phyloP scores from a whole-genome alignment of 2,113 vertebrate genomes.

The Python bivittatus region DNA sequence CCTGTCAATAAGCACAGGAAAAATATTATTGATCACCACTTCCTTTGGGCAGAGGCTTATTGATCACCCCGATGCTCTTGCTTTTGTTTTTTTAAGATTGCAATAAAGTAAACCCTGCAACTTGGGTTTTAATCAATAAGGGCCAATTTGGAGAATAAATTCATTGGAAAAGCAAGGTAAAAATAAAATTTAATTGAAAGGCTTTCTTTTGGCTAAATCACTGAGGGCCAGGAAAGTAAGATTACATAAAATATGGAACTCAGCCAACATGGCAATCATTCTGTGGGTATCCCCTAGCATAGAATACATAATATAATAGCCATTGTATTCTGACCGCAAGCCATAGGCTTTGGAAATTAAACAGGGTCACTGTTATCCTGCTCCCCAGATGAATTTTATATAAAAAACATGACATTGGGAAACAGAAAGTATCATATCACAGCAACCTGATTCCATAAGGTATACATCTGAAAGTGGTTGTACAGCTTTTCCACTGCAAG shows the following conservation, averaged over 20 bases:
- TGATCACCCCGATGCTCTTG: no score
- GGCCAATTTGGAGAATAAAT: background rate
- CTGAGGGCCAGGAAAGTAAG: background rate
- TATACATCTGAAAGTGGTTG: background rate
- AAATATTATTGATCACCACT: background rate
- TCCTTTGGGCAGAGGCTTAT: background rate
- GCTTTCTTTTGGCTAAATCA: background rate
- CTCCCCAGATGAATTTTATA: background rate
- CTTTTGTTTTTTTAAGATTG: background rate
- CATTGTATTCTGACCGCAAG: background rate
- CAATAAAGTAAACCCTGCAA: background rate
- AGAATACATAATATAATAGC: background rate
- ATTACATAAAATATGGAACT: background rate
- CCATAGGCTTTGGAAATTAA: background rate
- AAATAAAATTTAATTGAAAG: background rate
- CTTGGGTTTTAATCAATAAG: background rate
- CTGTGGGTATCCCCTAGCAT: background rate
- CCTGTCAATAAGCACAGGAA: background rate
- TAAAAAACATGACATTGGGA: background rate
- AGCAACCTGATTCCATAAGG: background rate
- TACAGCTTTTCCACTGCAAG: background rate
- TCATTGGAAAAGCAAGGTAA: background rate
- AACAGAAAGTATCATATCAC: background rate
- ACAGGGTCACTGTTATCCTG: background rate
- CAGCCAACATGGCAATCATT: background rate